Conservation (phyloP, 2,113 vertebrate species). For the Pundamilia nyererei region DNA sequence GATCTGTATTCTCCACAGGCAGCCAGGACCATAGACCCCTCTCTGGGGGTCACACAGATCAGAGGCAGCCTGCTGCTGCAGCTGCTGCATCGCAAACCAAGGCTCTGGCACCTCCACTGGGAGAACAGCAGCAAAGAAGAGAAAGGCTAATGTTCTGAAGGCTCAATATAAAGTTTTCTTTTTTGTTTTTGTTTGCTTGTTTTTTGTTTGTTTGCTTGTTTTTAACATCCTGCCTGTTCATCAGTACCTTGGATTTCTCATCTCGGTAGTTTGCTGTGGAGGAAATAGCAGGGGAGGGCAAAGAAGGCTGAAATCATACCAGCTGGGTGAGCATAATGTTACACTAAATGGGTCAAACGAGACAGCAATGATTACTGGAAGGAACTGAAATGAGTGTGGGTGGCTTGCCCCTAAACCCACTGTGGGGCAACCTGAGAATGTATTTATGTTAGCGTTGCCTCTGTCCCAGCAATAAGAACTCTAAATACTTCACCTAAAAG, state of each 20-base stretch:
- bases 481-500: constrained; percentile 46
- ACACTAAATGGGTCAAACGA: constrained; percentile 62
- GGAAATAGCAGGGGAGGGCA: constrained; percentile 25
- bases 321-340: constrained; percentile 64
- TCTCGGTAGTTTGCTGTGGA: constrained; percentile 42
- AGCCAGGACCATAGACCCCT: constrained; percentile 13
- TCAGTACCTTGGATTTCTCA: constrained; percentile 49
- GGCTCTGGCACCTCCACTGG: constrained; percentile 6
- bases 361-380: constrained; percentile 57
- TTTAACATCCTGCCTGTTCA: constrained; percentile 40
- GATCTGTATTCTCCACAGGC: constrained; percentile 58
- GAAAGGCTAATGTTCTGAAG: constrained; percentile 16
- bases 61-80: constrained; percentile 35
- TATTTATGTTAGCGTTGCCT: constrained; percentile 33
- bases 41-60: constrained; percentile 44
- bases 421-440: constrained; percentile 40
- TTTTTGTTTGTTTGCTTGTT: constrained; percentile 21
- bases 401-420: constrained; percentile 35
- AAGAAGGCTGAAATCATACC: constrained; percentile 36
- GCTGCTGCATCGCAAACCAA: constrained; percentile 34
- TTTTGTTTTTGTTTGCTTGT: not conserved
- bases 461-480: constrained; percentile 12
- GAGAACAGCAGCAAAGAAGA: constrained; percentile 1
- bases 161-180: constrained; percentile 13
- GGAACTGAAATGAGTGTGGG: constrained; percentile 41